Percentiles rank a stretch among this genome's conserved stretches.
Evolutionary conservation across 2,888 invertebrate genomes (phyloP).

Genomic region (Patella pellucida): DNA sequence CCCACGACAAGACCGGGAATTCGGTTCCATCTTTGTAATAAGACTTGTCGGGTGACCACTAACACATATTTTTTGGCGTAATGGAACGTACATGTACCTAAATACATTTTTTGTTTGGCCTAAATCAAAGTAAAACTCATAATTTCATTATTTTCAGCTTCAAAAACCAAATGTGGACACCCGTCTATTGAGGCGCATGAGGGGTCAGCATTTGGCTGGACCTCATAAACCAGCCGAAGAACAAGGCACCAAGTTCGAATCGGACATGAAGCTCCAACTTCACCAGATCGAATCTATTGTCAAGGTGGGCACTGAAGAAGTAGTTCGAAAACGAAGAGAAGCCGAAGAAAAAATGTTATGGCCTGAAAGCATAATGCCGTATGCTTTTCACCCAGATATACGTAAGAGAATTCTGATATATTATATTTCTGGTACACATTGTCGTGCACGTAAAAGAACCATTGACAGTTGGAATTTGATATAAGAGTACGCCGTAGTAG

Average conservation of each 20-base stretch:
- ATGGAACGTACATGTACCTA: too few species aligned
- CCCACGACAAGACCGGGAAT: too few species aligned
- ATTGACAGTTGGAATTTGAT: too few species aligned
- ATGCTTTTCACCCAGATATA: slow-evolving; percentile 28
- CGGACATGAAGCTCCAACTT: slow-evolving; percentile 35
- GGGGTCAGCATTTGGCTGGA: slow-evolving; percentile 21
- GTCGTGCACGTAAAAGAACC: too few species aligned
- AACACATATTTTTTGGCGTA: too few species aligned
- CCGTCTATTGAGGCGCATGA: slow-evolving; percentile 15
- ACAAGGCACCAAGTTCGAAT: slow-evolving; percentile 30
- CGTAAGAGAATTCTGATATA: slow-evolving; percentile 25
- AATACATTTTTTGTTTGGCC: too few species aligned
- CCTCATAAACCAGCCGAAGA: slow-evolving; percentile 31
- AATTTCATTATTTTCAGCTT: too few species aligned
- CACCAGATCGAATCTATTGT: slow-evolving; percentile 24
- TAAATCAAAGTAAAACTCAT: too few species aligned
- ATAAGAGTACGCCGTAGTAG: too few species aligned
- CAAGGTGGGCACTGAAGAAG: slow-evolving; percentile 1
- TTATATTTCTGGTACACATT: neutral
- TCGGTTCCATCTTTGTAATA: too few species aligned
- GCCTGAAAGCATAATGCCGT: slow-evolving; percentile 29
- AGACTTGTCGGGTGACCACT: too few species aligned
- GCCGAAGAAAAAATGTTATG: slow-evolving; percentile 28
- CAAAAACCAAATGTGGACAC: slow-evolving; percentile 17
- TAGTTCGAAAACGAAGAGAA: slow-evolving; percentile 24